Percentiles rank a stretch among this genome's conserved stretches.
phyloP scores from a whole-genome alignment of 2,797 vertebrate genomes.

The Myripristis murdjan region DNA sequence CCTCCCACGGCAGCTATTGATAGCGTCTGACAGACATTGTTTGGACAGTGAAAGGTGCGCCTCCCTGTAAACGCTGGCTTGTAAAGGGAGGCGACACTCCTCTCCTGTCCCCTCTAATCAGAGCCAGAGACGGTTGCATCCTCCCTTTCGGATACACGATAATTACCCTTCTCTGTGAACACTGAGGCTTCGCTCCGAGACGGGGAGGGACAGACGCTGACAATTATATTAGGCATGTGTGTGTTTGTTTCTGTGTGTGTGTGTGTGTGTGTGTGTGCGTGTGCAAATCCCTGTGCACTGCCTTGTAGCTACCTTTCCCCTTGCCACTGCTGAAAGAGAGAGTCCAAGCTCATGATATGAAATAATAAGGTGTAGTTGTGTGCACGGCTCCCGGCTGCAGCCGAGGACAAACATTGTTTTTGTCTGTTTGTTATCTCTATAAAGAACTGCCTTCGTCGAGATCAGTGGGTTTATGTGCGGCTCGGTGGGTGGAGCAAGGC shows the following conservation, averaged over 20 bases:
- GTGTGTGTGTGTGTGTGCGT: no score
- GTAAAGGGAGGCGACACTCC: constrained; percentile 84
- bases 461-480: constrained; percentile 70
- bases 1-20: constrained; percentile 74
- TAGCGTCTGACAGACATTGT: constrained; percentile 70
- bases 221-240: constrained; percentile 86
- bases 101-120: constrained; percentile 92
- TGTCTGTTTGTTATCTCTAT: constrained; percentile 63
- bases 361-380: constrained; percentile 77
- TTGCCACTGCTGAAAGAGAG: constrained; percentile 65
- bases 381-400: constrained; percentile 58
- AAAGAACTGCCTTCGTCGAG: constrained; percentile 58
- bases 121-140: constrained; percentile 92
- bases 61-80: constrained; percentile 86
- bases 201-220: constrained; percentile 85
- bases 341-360: constrained; percentile 65
- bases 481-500: constrained; percentile 76
- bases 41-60: constrained; percentile 85
- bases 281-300: constrained; percentile 43
- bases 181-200: constrained; percentile 89
- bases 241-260: constrained; percentile 34
- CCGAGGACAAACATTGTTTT: constrained; percentile 72
- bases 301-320: constrained; percentile 71
- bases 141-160: constrained; percentile 93
- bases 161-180: constrained; percentile 93